A percentile compares a stretch with the other conserved stretches of the same genome.
These are phyloP conservation scores for Paraplagusia blochii DNA, from an alignment of 2,113 vertebrate species.

Conservation along the genomic window DNA sequence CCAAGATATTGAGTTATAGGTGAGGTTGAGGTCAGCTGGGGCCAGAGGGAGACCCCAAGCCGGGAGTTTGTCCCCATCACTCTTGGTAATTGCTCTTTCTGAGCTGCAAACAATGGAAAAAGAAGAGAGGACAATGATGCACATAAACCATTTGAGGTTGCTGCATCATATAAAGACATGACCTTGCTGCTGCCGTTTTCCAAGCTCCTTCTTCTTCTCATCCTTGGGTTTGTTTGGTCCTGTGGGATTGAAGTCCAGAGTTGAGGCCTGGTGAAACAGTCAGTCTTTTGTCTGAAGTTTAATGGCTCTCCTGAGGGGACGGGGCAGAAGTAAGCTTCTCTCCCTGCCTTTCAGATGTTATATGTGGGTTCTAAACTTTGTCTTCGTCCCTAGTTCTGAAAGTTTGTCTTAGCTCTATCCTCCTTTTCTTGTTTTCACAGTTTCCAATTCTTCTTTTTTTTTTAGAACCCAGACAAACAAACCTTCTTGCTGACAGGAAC, in stretches of 20 bases:
- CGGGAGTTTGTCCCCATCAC: no score
- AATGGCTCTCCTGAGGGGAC: conserved; percentile 53
- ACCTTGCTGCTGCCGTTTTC: conserved; percentile 21
- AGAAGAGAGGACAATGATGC: conserved; percentile 15
- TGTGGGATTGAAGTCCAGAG: conserved; percentile 22
- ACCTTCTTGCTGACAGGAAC: neutral
- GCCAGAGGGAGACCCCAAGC: no score
- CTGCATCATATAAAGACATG: conserved; percentile 28
- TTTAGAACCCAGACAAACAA: neutral
- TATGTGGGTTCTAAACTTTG: conserved; percentile 15
- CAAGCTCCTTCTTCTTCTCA: conserved; percentile 19
- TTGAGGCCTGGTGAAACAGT: conserved; percentile 57
- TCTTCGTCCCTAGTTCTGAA: conserved; percentile 9
- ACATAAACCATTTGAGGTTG: conserved; percentile 34
- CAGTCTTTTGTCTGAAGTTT: conserved; percentile 55
- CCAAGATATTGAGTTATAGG: no score
- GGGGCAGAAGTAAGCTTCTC: conserved; percentile 25
- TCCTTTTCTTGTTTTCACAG: neutral
- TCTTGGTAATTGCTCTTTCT: no score
- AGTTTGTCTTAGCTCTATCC: neutral
- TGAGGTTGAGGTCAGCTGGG: no score
- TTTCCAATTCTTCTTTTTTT: conserved; percentile 8
- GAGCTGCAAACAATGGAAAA: conserved; percentile 13
- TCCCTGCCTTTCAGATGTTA: conserved; percentile 1
- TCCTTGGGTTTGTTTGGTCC: conserved; percentile 29